Conservation (phyloP, 2,113 vertebrate genomes). For the Trichomycterus rosablanca region DNA sequence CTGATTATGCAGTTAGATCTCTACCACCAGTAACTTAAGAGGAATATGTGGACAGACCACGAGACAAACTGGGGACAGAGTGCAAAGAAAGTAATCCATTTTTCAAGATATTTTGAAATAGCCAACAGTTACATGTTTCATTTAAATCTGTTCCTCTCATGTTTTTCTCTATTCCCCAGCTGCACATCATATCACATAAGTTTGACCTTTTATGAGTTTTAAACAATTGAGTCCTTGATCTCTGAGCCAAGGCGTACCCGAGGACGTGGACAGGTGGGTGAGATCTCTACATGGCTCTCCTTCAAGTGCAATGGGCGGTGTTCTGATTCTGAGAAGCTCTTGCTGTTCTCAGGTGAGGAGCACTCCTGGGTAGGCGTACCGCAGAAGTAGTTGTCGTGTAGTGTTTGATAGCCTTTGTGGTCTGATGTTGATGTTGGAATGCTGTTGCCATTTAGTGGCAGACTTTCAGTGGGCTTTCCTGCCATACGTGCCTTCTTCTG, state of each 20-base stretch:
- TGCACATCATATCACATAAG: not conserved
- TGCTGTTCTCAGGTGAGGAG: conserved; percentile 67
- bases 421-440: conserved; percentile 67
- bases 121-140: conserved; percentile 42
- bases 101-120: conserved; percentile 51
- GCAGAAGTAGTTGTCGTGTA: conserved; percentile 81
- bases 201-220: conserved; percentile 47
- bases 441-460: conserved; percentile 80
- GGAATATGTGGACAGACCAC: conserved; percentile 55
- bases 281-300: conserved; percentile 85
- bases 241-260: conserved; percentile 89
- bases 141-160: conserved; percentile 35
- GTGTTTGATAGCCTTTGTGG: conserved; percentile 91
- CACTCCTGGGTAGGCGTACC: conserved; percentile 75
- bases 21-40: conserved; percentile 45
- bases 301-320: conserved; percentile 79
- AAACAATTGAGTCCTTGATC: conserved; percentile 95
- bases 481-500: conserved; percentile 73
- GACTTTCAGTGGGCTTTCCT: conserved; percentile 73
- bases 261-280: conserved; percentile 77
- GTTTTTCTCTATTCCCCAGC: conserved; percentile 37
- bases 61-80: conserved; percentile 53
- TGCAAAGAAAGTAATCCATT: conserved; percentile 57
- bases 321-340: conserved; percentile 78
- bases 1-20: conserved; percentile 36